Conservation (phyloP, 2,113 vertebrate species). For the Agelaius tricolor region DNA sequence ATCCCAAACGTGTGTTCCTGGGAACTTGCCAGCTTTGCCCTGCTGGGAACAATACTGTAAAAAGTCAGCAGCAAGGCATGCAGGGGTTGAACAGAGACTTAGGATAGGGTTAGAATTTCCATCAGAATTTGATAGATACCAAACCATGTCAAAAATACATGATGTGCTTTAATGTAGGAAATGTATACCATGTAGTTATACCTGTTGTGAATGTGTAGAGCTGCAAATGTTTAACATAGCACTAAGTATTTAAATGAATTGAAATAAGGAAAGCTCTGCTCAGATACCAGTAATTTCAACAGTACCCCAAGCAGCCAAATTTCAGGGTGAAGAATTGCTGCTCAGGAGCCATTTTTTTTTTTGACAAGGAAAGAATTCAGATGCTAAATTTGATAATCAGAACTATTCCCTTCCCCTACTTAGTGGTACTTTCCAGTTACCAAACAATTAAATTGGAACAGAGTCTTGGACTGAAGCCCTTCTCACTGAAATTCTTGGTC, state of each 20-base stretch:
- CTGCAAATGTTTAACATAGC: neutral
- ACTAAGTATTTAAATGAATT: neutral
- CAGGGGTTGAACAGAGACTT: neutral
- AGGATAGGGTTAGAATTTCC: neutral
- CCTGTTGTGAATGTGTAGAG: neutral
- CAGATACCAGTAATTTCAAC: neutral
- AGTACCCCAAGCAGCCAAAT: neutral
- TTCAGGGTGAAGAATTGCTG: neutral
- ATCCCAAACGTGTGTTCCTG: slow-evolving; percentile 4
- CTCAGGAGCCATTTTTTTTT: neutral
- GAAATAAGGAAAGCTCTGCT: neutral
- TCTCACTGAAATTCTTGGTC: neutral
- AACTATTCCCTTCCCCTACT: neutral
- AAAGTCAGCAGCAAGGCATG: neutral
- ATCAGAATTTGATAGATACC: neutral
- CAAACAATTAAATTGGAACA: neutral
- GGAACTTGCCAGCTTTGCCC: neutral
- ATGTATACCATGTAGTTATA: neutral
- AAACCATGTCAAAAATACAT: neutral
- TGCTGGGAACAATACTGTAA: slow-evolving; percentile 30
- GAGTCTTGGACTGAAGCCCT: neutral
- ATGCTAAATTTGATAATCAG: neutral
- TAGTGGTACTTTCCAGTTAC: neutral
- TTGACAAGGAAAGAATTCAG: neutral
- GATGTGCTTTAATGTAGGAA: neutral